Evolutionary conservation across 2,797 vertebrate genomes (phyloP).

Genomic region (Emys orbicularis): DNA sequence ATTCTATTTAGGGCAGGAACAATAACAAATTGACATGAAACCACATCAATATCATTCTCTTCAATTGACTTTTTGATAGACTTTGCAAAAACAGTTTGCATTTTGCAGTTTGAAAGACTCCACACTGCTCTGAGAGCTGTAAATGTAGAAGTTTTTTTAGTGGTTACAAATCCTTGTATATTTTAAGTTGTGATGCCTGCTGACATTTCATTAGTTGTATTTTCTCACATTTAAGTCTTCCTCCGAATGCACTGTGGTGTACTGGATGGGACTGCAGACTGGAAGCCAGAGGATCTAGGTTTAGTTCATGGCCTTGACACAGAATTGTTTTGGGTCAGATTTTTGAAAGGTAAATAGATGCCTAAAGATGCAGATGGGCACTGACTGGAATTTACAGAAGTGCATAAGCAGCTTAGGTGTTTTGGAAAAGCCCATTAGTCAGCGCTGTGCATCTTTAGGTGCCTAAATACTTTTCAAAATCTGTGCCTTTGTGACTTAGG

Average conservation of each 20-base stretch:
- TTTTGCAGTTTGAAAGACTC: conserved; percentile 23
- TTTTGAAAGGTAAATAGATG: neutral
- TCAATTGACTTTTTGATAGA: conserved; percentile 59
- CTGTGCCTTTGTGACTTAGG: neutral
- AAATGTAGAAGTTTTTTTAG: neutral
- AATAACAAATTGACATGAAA: conserved; percentile 51
- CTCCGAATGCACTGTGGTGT: neutral
- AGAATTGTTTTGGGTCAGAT: neutral
- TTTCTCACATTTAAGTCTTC: neutral
- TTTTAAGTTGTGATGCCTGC: neutral
- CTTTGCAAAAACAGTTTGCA: neutral
- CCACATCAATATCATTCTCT: conserved; percentile 54
- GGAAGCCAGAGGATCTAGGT: neutral
- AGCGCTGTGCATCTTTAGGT: neutral
- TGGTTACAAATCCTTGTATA: neutral
- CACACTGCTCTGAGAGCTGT: neutral
- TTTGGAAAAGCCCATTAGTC: neutral
- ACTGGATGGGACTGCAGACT: neutral
- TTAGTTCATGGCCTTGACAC: neutral
- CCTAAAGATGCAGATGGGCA: neutral
- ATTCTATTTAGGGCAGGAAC: conserved; percentile 36
- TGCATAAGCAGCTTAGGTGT: neutral
- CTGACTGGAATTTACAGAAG: neutral
- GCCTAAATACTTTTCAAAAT: neutral
- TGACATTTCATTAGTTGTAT: neutral